Percentiles rank a stretch among this genome's conserved stretches.
phyloP scores from a whole-genome alignment of 2,113 vertebrate genomes.

The Dasyprocta punctata region DNA sequence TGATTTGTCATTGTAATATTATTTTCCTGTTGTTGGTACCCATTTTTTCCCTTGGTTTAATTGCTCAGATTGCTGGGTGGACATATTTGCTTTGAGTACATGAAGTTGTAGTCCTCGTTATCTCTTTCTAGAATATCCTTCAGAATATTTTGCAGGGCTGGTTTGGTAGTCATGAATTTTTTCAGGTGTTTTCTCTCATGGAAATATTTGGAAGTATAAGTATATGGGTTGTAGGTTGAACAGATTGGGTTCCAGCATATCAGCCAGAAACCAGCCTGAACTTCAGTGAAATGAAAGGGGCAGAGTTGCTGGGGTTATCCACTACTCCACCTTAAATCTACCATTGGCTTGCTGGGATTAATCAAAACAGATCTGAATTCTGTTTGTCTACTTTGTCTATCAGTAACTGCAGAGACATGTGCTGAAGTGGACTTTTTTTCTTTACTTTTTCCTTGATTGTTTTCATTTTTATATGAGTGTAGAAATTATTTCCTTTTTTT shows the following conservation, averaged over 20 bases:
- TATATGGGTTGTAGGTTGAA: neutral
- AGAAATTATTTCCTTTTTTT: neutral
- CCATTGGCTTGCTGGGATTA: neutral
- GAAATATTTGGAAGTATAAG: neutral
- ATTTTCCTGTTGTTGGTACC: neutral
- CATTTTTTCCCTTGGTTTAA: neutral
- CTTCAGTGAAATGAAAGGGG: neutral
- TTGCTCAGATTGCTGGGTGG: neutral
- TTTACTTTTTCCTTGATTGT: neutral
- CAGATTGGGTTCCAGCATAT: neutral
- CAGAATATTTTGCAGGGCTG: neutral
- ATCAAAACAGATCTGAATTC: neutral
- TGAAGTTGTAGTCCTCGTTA: neutral
- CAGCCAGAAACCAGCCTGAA: neutral
- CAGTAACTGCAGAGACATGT: neutral
- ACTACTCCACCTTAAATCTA: no score
- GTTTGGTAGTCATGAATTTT: neutral
- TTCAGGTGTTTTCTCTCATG: neutral
- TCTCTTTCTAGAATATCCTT: neutral
- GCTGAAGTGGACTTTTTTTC: neutral
- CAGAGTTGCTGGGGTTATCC: neutral
- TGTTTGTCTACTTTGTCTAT: neutral
- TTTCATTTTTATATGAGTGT: neutral
- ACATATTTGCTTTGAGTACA: neutral
- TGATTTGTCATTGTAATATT: neutral